Evolutionary conservation across 1,140 invertebrate species (phyloP).

Genomic region (Heliothis virescens): DNA sequence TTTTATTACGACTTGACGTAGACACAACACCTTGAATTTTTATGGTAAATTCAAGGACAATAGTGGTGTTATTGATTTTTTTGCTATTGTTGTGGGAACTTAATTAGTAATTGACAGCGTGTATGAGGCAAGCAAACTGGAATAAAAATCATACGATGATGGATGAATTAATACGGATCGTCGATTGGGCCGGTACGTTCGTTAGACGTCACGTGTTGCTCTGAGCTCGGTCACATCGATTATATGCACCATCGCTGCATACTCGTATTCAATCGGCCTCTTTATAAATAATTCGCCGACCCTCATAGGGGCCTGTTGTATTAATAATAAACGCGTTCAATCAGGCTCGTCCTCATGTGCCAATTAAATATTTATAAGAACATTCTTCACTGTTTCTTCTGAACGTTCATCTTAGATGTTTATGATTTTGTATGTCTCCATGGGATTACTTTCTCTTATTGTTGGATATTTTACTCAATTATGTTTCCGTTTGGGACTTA

Average conservation of each 20-base stretch:
- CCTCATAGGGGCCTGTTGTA: conserved; percentile 77
- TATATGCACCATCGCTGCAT: conserved; percentile 72
- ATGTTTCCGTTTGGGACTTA: background rate
- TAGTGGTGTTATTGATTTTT: conserved; percentile 1
- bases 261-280: conserved; percentile 73
- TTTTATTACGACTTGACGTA: conserved; percentile 6
- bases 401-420: conserved; percentile 58
- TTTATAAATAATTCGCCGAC: conserved; percentile 79
- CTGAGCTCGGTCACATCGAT: conserved; percentile 69
- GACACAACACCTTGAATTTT: background rate
- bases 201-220: conserved; percentile 56
- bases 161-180: background rate
- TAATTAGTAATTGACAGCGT: background rate
- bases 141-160: conserved; percentile 8
- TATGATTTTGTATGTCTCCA: conserved; percentile 28
- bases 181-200: conserved; percentile 6
- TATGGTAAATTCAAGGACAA: background rate
- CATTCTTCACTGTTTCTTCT: conserved; percentile 63
- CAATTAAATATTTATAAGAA: conserved; percentile 78
- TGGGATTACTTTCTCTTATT: conserved; percentile 16
- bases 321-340: conserved; percentile 81
- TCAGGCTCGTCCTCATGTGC: conserved; percentile 72
- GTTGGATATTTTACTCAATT: background rate
- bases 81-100: background rate
- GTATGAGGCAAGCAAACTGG: background rate